Percentiles rank a stretch among this genome's conserved stretches.
phyloP scores from a whole-genome alignment of 2,888 invertebrate species.

The Euspilapteryx auroguttella region DNA sequence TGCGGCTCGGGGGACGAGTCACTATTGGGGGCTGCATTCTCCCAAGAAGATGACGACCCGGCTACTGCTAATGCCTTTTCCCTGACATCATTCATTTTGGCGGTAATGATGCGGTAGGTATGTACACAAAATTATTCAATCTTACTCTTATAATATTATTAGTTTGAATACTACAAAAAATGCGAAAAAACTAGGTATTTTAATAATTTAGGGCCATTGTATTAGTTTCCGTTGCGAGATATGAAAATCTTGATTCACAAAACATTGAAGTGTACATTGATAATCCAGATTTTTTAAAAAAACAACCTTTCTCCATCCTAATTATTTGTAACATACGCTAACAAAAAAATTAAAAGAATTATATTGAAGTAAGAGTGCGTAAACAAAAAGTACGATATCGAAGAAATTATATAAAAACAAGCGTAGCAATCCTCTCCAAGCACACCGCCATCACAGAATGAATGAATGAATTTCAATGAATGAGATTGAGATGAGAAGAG shows the following conservation, averaged over 20 bases:
- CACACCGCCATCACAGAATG: conserved; percentile 41
- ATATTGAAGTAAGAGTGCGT: conserved; percentile 11
- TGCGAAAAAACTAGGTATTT: too few species aligned
- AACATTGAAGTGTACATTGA: too few species aligned
- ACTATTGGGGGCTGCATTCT: conserved; percentile 30
- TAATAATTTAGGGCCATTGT: too few species aligned
- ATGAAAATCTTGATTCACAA: conserved; percentile 29
- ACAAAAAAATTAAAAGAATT: conserved; percentile 11
- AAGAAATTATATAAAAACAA: conserved; percentile 26
- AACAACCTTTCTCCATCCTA: too few species aligned
- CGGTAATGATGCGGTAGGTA: too few species aligned
- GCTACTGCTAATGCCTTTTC: conserved; percentile 58
- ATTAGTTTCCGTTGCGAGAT: too few species aligned
- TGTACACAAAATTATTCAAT: not conserved
- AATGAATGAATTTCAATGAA: conserved; percentile 9
- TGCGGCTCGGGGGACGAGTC: conserved; percentile 48
- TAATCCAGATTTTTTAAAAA: too few species aligned
- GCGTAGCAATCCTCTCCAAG: conserved; percentile 46
- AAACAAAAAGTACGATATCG: conserved; percentile 23
- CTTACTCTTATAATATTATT: not conserved
- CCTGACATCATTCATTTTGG: conserved; percentile 54
- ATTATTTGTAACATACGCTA: too few species aligned
- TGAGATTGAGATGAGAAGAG: too few species aligned
- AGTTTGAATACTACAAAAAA: too few species aligned
- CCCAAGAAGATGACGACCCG: conserved; percentile 50